Base-by-base conservation (phyloP, 2,888 invertebrate species). In the Harpalus rufipes region DNA sequence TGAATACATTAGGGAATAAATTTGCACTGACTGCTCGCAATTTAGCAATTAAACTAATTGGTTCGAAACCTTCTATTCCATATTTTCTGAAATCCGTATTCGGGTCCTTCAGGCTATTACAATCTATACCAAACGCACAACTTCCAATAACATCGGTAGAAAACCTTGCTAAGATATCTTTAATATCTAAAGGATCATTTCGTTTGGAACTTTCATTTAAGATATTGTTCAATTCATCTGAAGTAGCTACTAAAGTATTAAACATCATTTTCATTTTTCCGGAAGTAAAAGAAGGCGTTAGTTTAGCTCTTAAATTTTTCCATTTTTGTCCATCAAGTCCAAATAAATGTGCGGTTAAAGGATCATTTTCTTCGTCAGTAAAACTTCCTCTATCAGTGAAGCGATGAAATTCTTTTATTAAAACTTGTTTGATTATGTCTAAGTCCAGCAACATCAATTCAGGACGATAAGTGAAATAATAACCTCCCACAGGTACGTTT, bases 71-170 rank as follows among this genome's bases (percentile, higher is more conserved):
- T 63, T 32, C 65, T 59, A 10, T 59, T 25, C 82, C 80, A 58
- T 85, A 68, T 85, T 74, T n/a, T 83, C 86, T 39, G 84, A 86
- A 81, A 80, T 86, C 80, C 12, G 51, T 85, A 72, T 76, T 87
- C 86, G 6, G 85, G 86, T 8, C 83, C 10, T 0, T 86, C 7
- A 86, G 72, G 44, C 74, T 72, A 56, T 86, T 86, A 61, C 85
- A 82, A 10, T 87, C 86, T 3, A 87, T 61, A 4, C 87, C 87
- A 59, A 87, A 87, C 4, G 86, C 87, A 14, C 39, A 32, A 16
- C 32, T 32, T 41, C 72, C 72, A n/a, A 72, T 72, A 10, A 72
- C 72, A 39, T 72, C 86, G 85, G 51, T 72, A 0, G 72, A 39
- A 72, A 72, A 72, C 7, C 72, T 25, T 10, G 1, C 72, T 39